Evolutionary conservation across 2,113 vertebrate species (phyloP).

Genomic region (Ascaphus truei): DNA sequence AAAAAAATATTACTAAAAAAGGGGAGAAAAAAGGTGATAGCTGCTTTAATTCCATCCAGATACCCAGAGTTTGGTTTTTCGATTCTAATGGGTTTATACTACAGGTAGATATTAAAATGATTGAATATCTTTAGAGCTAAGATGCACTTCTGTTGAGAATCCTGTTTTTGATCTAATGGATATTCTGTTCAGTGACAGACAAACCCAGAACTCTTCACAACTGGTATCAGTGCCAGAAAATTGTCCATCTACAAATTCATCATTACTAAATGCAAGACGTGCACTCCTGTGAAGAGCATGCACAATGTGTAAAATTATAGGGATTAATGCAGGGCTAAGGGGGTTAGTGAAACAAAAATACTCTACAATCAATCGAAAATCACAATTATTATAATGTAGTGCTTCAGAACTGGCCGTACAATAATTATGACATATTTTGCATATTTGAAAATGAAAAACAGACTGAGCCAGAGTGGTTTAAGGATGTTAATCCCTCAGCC

Average conservation of each 20-base stretch:
- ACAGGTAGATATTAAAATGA: constrained; percentile 13
- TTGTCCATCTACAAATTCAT: constrained; percentile 27
- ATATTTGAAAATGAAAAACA: constrained; percentile 16
- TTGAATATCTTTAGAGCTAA: neutral
- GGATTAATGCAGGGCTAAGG: constrained; percentile 65
- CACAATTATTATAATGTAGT: constrained; percentile 22
- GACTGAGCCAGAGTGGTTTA: neutral
- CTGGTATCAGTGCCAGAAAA: constrained; percentile 31
- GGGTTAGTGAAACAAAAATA: constrained; percentile 63
- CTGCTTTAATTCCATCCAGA: constrained; percentile 22
- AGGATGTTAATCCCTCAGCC: constrained; percentile 8
- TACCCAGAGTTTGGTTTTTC: neutral
- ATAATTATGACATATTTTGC: constrained; percentile 35
- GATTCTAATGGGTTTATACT: neutral
- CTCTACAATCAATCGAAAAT: constrained; percentile 46
- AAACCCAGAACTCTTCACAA: neutral
- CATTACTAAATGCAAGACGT: constrained; percentile 34
- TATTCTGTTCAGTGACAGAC: neutral
- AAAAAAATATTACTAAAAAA: no score
- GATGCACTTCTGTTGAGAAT: neutral
- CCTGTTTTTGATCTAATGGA: constrained; percentile 6
- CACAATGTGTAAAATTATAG: constrained; percentile 60
- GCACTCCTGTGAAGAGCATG: constrained; percentile 52
- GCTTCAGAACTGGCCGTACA: neutral
- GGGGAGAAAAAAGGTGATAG: no score